Conservation (phyloP, 2,888 invertebrate species). For the Empis livida region DNA sequence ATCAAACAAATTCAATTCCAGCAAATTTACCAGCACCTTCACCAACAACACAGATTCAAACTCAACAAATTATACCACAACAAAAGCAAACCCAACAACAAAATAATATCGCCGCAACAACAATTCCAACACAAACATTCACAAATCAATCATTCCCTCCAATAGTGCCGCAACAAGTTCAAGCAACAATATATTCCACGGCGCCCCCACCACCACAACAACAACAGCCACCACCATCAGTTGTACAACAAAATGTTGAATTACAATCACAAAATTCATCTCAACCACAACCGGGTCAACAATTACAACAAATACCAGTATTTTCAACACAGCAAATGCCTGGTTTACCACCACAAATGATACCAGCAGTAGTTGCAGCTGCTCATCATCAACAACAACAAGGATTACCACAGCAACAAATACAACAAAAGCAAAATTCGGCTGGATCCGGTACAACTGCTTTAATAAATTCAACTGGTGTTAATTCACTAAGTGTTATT, state of each 20-base stretch:
- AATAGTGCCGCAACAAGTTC: conserved; percentile 16
- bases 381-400: neutral
- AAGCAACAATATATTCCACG: neutral
- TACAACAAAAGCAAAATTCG: neutral
- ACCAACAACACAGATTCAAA: conserved; percentile 10
- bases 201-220: neutral
- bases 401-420: neutral
- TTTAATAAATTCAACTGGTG: neutral
- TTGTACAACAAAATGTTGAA: neutral
- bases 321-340: conserved; percentile 6
- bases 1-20: neutral
- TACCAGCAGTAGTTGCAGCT: neutral
- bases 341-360: neutral
- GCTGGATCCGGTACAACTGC: neutral
- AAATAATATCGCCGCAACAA: conserved; percentile 23
- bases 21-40: conserved; percentile 9
- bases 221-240: conserved; percentile 1
- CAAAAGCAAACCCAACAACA: conserved; percentile 16
- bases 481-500: neutral
- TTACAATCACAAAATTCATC: neutral
- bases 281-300: neutral
- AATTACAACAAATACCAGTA: conserved; percentile 3
- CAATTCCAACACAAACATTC: conserved; percentile 72
- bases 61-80: conserved; percentile 8
- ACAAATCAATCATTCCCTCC: conserved; percentile 68